A percentile compares a stretch with the other conserved stretches of the same genome.
These are phyloP conservation scores for Danionella dracula DNA, from an alignment of 2,797 vertebrate species.

Conservation along the genomic window DNA sequence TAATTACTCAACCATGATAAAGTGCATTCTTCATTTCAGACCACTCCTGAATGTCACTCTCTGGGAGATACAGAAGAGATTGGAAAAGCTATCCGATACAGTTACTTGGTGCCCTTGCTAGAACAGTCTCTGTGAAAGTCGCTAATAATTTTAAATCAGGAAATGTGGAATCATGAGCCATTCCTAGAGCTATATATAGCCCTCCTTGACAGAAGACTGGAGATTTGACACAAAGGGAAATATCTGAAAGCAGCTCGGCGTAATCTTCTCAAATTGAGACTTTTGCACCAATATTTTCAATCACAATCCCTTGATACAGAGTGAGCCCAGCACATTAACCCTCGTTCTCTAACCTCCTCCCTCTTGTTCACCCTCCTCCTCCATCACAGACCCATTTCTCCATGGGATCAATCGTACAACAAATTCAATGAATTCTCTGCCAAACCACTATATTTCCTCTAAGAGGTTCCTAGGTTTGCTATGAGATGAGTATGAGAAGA, in stretches of 20 bases:
- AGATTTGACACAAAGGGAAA: slow-evolving; percentile 8
- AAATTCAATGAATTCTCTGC: slow-evolving; percentile 67
- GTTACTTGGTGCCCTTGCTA: not conserved
- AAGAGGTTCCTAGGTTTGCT: slow-evolving; percentile 58
- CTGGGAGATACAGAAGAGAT: not conserved
- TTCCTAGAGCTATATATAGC: slow-evolving; percentile 26
- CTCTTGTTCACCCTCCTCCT: not conserved
- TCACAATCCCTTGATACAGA: slow-evolving; percentile 54
- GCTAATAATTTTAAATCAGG: slow-evolving; percentile 23
- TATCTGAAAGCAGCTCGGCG: slow-evolving; percentile 16
- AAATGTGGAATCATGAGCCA: slow-evolving; percentile 21
- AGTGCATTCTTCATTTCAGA: slow-evolving; percentile 21
- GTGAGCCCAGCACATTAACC: slow-evolving; percentile 55
- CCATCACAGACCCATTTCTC: slow-evolving; percentile 41
- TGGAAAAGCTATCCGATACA: slow-evolving; percentile 20
- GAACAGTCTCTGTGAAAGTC: not conserved
- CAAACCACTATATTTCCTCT: slow-evolving; percentile 62
- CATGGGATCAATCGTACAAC: slow-evolving; percentile 61
- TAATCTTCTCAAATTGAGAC: slow-evolving; percentile 60
- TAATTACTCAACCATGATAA: slow-evolving; percentile 31
- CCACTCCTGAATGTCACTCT: slow-evolving; percentile 7
- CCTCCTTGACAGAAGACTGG: slow-evolving; percentile 18
- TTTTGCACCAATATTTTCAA: slow-evolving; percentile 58
- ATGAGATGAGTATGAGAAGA: slow-evolving; percentile 46
- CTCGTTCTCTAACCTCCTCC: slow-evolving; percentile 19